Percentiles rank a stretch among this genome's conserved stretches.
phyloP scores from a whole-genome alignment of 2,797 vertebrate species.

The Phrynocephalus guinanensis region DNA sequence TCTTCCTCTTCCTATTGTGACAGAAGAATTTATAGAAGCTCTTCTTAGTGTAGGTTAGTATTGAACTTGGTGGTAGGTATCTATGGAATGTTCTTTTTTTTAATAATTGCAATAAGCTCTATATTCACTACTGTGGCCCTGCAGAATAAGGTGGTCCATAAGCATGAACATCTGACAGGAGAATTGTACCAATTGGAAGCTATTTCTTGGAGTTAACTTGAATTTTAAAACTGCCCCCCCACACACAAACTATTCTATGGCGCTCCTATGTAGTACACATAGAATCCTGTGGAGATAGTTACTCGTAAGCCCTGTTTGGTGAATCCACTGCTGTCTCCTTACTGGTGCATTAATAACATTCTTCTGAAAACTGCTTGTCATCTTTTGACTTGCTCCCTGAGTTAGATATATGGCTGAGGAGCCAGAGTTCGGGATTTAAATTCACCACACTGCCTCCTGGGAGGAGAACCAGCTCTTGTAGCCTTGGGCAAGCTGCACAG shows the following conservation, averaged over 20 bases:
- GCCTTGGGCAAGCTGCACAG: too few species aligned
- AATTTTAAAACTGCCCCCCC: neutral
- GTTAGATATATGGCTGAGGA: too few species aligned
- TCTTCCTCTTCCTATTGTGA: slow-evolving; percentile 91
- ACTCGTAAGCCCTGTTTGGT: too few species aligned
- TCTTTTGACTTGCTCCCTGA: too few species aligned
- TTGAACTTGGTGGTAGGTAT: neutral
- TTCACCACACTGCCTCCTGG: too few species aligned
- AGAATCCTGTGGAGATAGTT: too few species aligned
- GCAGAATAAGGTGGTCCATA: neutral
- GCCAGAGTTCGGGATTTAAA: too few species aligned
- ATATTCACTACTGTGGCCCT: neutral
- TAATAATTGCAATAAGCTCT: neutral
- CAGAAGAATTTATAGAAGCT: slow-evolving; percentile 94
- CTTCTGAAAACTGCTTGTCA: neutral
- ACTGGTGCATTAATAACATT: too few species aligned
- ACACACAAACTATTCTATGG: neutral
- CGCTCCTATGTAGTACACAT: neutral
- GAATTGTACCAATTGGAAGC: neutral
- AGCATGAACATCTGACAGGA: neutral
- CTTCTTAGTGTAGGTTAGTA: slow-evolving; percentile 94
- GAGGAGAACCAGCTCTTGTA: too few species aligned
- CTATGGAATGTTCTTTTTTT: neutral
- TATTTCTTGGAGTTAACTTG: neutral
- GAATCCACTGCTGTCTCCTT: too few species aligned